Base-by-base conservation (phyloP, 1,140 invertebrate genomes). In the Pectinophora gossypiella region DNA sequence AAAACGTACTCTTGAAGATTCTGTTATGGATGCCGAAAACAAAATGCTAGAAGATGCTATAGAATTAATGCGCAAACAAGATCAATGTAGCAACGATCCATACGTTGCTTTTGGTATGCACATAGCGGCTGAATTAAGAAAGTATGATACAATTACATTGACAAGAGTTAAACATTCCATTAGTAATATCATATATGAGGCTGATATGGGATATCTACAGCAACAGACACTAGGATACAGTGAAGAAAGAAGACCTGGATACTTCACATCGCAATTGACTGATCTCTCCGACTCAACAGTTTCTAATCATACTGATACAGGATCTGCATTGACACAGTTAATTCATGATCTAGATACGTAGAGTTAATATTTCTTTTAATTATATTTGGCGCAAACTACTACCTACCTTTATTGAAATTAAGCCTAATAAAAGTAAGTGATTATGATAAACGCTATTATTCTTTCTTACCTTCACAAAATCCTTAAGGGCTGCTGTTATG, bases 161-260 rank as follows among this genome's bases (percentile, higher is more conserved):
- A 22, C 35, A 43, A 50, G 51, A 51, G 51, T 59, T 15, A 59
- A 59, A 51, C 42, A 48, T 13, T 43, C 52, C 10, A 59, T 54
- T 46, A 59, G 54, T 42, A 59, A 59, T 48, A 48, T 54, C 0
- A 51, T 59, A 47, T 59, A 51, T 54, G 36, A 54, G 21, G 57
- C 57, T 13, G 51, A 60, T 51, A 36, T 55, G 45, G 52, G 58
- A 19, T 19, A 15, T 19, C 48, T 51, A 12, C 21, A 51, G 20
- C 48, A 38, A 36, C 40, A 1, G 21, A 49, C 35, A 20, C 48
- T 20, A 49, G 19, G 21, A 38, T 42, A 42, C 22, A 50, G 23
- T n/a, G 35, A 10, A 40, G 48, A 42, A 23, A 22, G 42, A 35
- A 42, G 20, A 51, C 22, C 15, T 40, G 48, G 48, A 42, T 43